Base-by-base conservation (phyloP, 2,888 invertebrate species). In the Ganaspis brasiliensis region DNA sequence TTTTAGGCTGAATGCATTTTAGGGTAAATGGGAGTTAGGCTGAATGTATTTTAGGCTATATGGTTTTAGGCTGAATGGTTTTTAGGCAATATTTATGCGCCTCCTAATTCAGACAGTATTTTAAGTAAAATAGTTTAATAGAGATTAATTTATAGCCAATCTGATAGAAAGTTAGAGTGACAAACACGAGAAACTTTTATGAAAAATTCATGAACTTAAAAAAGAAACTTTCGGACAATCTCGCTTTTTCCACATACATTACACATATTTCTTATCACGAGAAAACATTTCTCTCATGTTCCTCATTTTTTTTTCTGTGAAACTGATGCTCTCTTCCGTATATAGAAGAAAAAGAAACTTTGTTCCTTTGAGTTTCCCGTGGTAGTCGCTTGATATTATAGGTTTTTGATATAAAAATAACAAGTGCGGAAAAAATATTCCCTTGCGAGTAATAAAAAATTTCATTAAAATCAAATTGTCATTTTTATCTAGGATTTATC, bases 241-340 rank as follows among this genome's bases (percentile, higher is more conserved):
- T 6, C 6, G 31, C 6, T 31, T 31, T 45, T 4, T n/a, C 14
- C 10, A 40, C 4, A 14, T 12, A 14, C 4, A 14, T 19, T 8
- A 52, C 19, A 52, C 16, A 52, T 52, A 52, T 19, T 52, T 52
- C 52, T 52, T 52, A 52, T 52, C 52, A 52, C 14, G 14, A 14
- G n/a, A 52, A 19, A 19, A 4, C 19, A 52, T 52, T 52, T 52
- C 16, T 52, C 52, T 52, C 19, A 8, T 19, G 8, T 52, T 52
- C 8, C 52, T 14, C 45, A 45, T 45, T 14, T 49, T 49, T 49
- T 19, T 12, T n/a, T 14, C 45, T 9, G 45, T 52, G 52, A 19
- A 19, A 52, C n/a, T 16, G n/a, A 49, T 49, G 49, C 49, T 49
- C n/a, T 9, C 19, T 8, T 49, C n/a, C 49, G 14, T 49, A 14